These are phyloP conservation scores for Chiloscyllium plagiosum DNA, from an alignment of 2,113 vertebrate species.

Conservation along the genomic window DNA sequence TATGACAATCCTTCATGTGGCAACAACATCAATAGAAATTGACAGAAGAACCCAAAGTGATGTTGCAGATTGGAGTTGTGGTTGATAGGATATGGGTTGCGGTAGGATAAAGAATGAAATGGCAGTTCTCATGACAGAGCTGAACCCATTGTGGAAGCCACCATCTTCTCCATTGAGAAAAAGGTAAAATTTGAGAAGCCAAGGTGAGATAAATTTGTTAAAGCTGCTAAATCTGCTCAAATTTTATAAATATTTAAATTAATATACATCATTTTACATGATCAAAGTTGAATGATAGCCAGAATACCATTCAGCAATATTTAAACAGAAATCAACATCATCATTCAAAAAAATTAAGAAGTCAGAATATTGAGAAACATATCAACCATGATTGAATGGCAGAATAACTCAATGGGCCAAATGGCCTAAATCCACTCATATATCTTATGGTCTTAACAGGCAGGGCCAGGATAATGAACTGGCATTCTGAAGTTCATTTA, in stretches of 20 bases:
- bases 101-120: not conserved
- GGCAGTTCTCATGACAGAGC: not conserved
- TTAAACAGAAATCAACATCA: not conserved
- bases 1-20: not conserved
- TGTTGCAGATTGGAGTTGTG: not conserved
- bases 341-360: not conserved
- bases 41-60: not conserved
- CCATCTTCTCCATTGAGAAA: not conserved
- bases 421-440: too few species aligned
- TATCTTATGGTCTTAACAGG: too few species aligned
- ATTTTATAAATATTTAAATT: not conserved
- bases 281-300: not conserved
- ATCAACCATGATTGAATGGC: not conserved
- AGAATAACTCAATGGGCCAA: not conserved
- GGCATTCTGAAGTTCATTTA: too few species aligned
- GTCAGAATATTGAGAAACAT: not conserved
- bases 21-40: not conserved
- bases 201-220: not conserved
- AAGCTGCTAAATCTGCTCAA: not conserved
- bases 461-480: too few species aligned
- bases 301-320: not conserved
- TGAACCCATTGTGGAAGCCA: not conserved
- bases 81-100: not conserved
- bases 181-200: not conserved
- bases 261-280: not conserved